phyloP scores from a whole-genome alignment of 2,888 invertebrate genomes.

The Congeria kusceri region DNA sequence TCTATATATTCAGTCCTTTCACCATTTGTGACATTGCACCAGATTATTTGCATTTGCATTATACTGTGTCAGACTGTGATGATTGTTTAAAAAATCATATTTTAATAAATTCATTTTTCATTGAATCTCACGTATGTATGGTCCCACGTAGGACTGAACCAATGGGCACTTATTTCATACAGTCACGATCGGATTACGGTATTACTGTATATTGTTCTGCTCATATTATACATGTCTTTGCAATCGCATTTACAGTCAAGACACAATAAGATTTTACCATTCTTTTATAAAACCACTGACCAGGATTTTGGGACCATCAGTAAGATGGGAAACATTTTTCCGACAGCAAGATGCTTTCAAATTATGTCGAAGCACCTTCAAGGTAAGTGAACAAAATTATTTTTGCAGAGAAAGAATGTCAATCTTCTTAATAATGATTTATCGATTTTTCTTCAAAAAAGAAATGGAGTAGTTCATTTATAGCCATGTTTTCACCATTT shows the following conservation, averaged over 20 bases:
- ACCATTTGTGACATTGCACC: not conserved
- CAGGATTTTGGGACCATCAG: conserved; percentile 76
- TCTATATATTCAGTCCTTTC: not conserved
- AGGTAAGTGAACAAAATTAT: conserved; percentile 42
- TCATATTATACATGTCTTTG: too few species aligned
- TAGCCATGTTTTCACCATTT: too few species aligned
- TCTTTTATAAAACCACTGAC: conserved; percentile 1
- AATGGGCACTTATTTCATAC: too few species aligned
- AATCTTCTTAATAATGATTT: too few species aligned
- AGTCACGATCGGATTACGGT: too few species aligned
- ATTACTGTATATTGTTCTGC: too few species aligned
- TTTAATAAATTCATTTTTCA: not conserved
- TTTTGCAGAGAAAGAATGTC: not conserved
- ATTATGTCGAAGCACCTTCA: conserved; percentile 62
- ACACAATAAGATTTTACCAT: not conserved
- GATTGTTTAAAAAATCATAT: not conserved
- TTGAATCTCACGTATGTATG: not conserved
- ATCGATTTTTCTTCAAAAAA: too few species aligned
- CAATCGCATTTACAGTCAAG: too few species aligned
- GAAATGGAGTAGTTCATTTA: too few species aligned
- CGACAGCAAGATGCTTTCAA: conserved; percentile 79
- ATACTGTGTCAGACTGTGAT: not conserved
- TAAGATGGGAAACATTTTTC: conserved; percentile 75
- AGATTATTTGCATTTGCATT: not conserved
- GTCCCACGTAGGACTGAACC: too few species aligned